phyloP scores from a whole-genome alignment of 2,113 vertebrate species.

The Tragelaphus scriptus region DNA sequence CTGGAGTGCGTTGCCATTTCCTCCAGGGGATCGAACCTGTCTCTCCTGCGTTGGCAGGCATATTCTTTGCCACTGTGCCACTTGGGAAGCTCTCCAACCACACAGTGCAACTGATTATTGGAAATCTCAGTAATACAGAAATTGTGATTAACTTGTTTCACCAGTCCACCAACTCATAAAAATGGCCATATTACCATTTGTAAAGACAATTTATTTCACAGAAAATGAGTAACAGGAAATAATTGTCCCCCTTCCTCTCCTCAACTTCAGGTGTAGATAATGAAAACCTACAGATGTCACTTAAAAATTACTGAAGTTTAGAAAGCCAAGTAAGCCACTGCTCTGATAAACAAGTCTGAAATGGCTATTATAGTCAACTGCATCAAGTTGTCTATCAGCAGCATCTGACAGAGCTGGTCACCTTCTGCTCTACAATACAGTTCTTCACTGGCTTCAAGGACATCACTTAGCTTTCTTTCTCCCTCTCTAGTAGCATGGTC shows the following conservation, averaged over 20 bases:
- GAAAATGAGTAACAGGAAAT: neutral
- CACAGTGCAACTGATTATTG: neutral
- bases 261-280: neutral
- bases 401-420: neutral
- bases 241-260: neutral
- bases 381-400: neutral
- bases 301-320: neutral
- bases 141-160: neutral
- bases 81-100: neutral
- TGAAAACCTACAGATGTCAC: neutral
- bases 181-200: neutral
- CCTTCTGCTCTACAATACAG: neutral
- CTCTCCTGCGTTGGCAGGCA: neutral
- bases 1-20: neutral
- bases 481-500: neutral
- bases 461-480: neutral
- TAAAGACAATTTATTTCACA: neutral
- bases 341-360: neutral
- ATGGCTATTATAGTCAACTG: neutral
- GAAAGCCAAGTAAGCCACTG: neutral
- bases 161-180: constrained; percentile 1
- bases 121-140: neutral
- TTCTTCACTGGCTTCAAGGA: neutral
- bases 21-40: neutral
- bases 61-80: neutral